Evolutionary conservation across 2,888 invertebrate species (phyloP), one percentile per base, ranked within the genome.

Genomic region (Agrochola lychnidis): DNA sequence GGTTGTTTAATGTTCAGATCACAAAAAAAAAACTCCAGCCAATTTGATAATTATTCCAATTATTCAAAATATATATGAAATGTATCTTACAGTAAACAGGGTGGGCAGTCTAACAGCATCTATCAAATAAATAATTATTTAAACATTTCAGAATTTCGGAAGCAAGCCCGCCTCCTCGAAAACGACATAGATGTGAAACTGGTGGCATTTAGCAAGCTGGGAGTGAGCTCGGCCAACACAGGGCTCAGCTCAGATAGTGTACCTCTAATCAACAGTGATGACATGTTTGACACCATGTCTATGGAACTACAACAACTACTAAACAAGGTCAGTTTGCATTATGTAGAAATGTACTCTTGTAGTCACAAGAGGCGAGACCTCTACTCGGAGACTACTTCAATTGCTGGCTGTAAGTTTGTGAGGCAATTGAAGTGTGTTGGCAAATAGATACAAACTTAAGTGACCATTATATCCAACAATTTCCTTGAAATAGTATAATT

Each of bases 161-260:
- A 99, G 94, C 99, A 99, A 94, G 99, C 99, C 2, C 97, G 99
- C 78, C 98, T 98, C 80, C 95, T 99, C 71, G 99, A 99, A 95
- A 99, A 99, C 97, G 99, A 99, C 93, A 99, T 99, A 88, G 99
- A 99, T 94, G 97, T 99, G 19, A 99, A 99, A 94, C 96, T 99
- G 83, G 99, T 99, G 3, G 98, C 99, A 10, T 99, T 99, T 92
- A 99, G 99, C 94, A 99, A 99, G 97, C 97, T 99, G 57, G 99
- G 99, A 36, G 98, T 98, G 71, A 98, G 98, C 84, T 95, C 97
- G 7, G 94, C 95, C 1, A 93, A 97, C 1, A 92, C 96, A 1
- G 94, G 94, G 1, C 96, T 97, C 67, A 97, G 96, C 90, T 97
- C 97, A 36, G 99, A 99, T 91, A 98, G 98, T 87, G 97, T 98